Evolutionary conservation across 1,140 invertebrate species (phyloP), one percentile per base, ranked within the genome.

Genomic region (Drosophila nigromelanica): DNA sequence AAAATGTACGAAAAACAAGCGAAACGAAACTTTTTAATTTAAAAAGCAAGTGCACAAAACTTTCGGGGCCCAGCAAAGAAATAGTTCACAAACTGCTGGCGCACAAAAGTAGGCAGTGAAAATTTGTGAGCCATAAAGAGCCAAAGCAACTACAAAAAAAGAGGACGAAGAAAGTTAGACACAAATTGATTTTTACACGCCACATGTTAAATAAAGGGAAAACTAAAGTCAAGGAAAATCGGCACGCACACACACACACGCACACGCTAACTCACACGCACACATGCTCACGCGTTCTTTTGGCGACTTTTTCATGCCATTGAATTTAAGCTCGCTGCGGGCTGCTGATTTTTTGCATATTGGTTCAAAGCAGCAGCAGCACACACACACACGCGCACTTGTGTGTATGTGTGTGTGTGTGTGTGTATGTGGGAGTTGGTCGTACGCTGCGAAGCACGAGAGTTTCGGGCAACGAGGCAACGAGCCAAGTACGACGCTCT

Each of bases 391-490:
- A 62, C 15, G 73, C 42, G 55, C 54, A 66, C 50, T 30, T 60
- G 45, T n/a, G 27, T n/a, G n/a, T 27, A 6, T 27, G 14, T 33
- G 5, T 48, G 45, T 70, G 27, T 45, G 45, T 63, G 56, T 74
- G 60, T 87, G 73, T 87, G 81, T 87, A 63, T 87, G 83, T 87
- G 82, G 82, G 82, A 89, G 83, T 83, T 83, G 79, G 14, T 83
- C 60, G 73, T 59, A 55, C 40, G 33, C 14, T 27, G 30, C 42
- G 10, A n/a, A 50, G 43, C 72, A 69, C 58, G 72, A 70, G 75
- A 60, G 58, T 62, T 45, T 58, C 62, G 45, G n/a, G 42, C 69
- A 35, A 24, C 66, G 72, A 70, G 58, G 42, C 69, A 35, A 24
- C 66, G 72, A 70, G 58, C 33, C 30, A 48, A 33, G 58, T 52